Percentiles rank a stretch among this genome's conserved stretches.
phyloP scores from a whole-genome alignment of 2,888 invertebrate species.

The Ennomos erosarius region DNA sequence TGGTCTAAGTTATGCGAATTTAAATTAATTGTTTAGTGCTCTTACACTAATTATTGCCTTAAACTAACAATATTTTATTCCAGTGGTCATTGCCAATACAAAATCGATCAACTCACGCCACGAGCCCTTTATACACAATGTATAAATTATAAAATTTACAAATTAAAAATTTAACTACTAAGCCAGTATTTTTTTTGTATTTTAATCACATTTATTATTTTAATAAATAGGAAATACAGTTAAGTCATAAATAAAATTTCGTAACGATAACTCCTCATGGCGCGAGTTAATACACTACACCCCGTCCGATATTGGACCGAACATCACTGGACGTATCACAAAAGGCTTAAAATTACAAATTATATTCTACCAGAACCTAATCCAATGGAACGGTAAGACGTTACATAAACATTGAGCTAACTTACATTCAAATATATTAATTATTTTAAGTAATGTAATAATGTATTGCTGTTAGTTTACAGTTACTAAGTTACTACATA shows the following conservation, averaged over 20 bases:
- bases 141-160: constrained; percentile 24
- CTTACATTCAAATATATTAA: constrained; percentile 81
- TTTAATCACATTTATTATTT: constrained; percentile 31
- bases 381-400: constrained; percentile 82
- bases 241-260: constrained; percentile 36
- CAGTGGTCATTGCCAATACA: constrained; percentile 61
- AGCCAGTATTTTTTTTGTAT: constrained; percentile 28
- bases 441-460: constrained; percentile 68
- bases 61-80: constrained; percentile 71
- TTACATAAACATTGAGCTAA: constrained; percentile 83
- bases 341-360: constrained; percentile 71
- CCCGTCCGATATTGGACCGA: constrained; percentile 33
- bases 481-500: constrained; percentile 77
- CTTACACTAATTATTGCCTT: constrained; percentile 82
- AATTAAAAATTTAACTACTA: constrained; percentile 29
- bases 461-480: constrained; percentile 80
- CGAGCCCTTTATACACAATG: constrained; percentile 31
- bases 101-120: constrained; percentile 55
- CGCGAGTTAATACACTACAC: constrained; percentile 46
- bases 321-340: constrained; percentile 83
- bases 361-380: constrained; percentile 78
- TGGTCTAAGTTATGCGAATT: constrained; percentile 83
- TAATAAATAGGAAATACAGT: constrained; percentile 29
- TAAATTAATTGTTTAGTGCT: constrained; percentile 79
- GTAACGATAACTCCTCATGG: constrained; percentile 36